Base-by-base conservation (phyloP, 2,888 invertebrate species). In the Synanthedon myopaeformis region DNA sequence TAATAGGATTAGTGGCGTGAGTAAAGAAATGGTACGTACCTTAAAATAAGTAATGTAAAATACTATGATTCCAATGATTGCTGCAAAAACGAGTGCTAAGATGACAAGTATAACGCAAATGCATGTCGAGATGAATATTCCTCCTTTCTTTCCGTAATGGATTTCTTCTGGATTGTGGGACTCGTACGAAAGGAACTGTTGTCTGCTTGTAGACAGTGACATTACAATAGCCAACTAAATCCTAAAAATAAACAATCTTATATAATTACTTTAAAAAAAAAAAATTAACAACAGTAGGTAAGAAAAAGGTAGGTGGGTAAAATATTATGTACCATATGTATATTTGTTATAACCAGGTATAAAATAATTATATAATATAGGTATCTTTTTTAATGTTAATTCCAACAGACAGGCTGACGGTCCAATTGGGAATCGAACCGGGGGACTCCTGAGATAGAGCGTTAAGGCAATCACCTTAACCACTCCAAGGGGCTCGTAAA, bases 71-170 rank as follows among this genome's bases (percentile, higher is more conserved):
- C 87, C 88, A 11, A 85, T 82, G 49, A 84, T 67, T 12, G 72
- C 68, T 45, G 83, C 82, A 8, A 78, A 61, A 3, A 82, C 51
- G 3, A 82, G 67, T 1, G 85, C 79, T 41, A 76, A 70, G 28
- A 87, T 59, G 3, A 88, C 63, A 53, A 82, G 79, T 48, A 69
- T 68, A 23, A 88, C 69, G 60, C 90, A 89, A n/a, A 90, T 89
- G 64, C 90, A 91, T 55, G 89, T 89, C 48, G 90, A 89, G 19
- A 92, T 82, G 65, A 91, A 92, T 61, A 91, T 84, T 42, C 92
- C 92, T 11, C 91, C 91, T 57, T 82, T 87, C 59, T 90, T 79
- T 57, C 87, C 87, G 67, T 90, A 91, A 51, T 89, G 86, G 50
- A 90, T 89, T 56, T 89, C 88, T 58, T 86, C 89, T 50, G 85